Base-by-base conservation (phyloP, 2,888 invertebrate genomes). In the Eulithis prunata region DNA sequence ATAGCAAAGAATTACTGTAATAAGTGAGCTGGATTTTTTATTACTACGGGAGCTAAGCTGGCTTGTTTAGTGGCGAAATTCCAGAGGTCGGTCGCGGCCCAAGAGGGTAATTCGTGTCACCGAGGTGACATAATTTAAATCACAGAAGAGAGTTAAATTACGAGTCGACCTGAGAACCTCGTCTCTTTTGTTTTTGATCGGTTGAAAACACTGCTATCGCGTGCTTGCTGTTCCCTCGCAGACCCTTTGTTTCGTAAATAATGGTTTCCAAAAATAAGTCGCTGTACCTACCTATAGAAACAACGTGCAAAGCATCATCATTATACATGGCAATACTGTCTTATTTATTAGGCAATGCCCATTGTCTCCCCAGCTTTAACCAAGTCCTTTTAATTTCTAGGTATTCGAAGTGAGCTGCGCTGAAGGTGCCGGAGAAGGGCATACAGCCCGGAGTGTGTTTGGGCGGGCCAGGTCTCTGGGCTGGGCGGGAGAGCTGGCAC, bases 401-500 rank as follows among this genome's bases (percentile, higher is more conserved):
- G 96, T 98, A 73, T 97, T 98, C 86, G 98, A 98, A 91, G 94
- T 98, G 77, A 97, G 97, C 60, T 96, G 86, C 36, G 74, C 79
- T 80, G 97, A 97, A 85, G 93, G 96, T 64, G 95, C 82, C 86
- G 94, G 72, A 90, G 95, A 86, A 88, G 86, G 84, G 28, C 81
- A 87, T 57, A 93, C 94, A 45, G 94, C 96, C 57, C 93, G 96
- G 69, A 90, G 93, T 62, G 95, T 95, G 77, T 95, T 96, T 80
- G 96, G 96, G 60, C 94, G 95, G 38, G 95, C 95, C 47, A 93
- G 96, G 71, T 96, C 97, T 79, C 95, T 96, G 68, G 97, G 98
- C 66, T 98, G 98, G 98, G 96, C 97, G 5, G 95, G 96, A 46
- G 95, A 95, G 72, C 91, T 98, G 72, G 97, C 98, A 41, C 98